Evolutionary conservation across 2,113 vertebrate species (phyloP), one percentile per base, ranked within the genome.

Genomic region (Podarcis muralis): DNA sequence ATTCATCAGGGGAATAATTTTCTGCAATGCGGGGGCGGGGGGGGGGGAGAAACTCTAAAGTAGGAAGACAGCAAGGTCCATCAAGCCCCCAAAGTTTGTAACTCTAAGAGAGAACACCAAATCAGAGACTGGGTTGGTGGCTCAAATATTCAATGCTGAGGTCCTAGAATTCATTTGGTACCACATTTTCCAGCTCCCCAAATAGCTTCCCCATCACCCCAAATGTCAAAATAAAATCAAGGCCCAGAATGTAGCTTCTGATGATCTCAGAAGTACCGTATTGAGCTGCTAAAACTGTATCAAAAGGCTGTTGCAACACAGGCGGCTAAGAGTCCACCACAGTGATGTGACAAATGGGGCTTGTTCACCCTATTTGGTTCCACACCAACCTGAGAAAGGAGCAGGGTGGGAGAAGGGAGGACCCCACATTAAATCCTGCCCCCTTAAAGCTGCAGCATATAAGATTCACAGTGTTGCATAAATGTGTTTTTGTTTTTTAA

Each of bases 1-100:
- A 15, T 66, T 69, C 69, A 25, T 23, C 53, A 66, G 18, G 37
- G 12, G 25, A 27, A 2, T 0, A 0, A 9, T 3, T 71, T 76
- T 0, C 0, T 0, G 20, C 11, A 27, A 53, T 0, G 0, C 27
- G 62, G 30, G 30, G 15, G 66, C 30, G 23, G 59, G 1, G n/a
- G n/a, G n/a, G n/a, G n/a, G n/a, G n/a, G n/a, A n/a, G n/a, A n/a
- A n/a, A 53, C 48, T 53, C 48, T 53, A 53, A 53, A 53, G 11
- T 53, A 53, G 48, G 48, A 53, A 53, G 48, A 53, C 80, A 76
- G 15, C n/a, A 23, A 65, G 15, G 8, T 43, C 37, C 27, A 1
- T 0, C 40, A 13, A 9, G 53, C 62, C 71, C 20, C 40, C 4
- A 22, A 4, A 74, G 20, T 59, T 74, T 30, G n/a, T 25, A 57